These are phyloP conservation scores for Caerostris extrusa DNA, from an alignment of 1,140 invertebrate genomes.

Conservation along the genomic window DNA sequence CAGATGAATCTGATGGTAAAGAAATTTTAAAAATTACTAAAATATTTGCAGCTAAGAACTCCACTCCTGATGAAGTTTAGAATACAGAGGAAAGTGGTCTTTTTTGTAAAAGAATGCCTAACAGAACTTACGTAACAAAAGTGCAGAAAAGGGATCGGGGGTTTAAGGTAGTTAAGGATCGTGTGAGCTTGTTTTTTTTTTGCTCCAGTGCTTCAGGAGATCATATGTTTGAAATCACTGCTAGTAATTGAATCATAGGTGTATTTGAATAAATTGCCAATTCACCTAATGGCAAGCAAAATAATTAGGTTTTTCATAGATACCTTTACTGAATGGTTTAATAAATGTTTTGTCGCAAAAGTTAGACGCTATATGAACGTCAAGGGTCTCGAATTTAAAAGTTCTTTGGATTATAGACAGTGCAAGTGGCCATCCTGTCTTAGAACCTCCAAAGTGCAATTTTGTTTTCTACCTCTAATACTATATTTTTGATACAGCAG, in stretches of 20 bases:
- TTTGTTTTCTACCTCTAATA: constrained; percentile 78
- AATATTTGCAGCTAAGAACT: constrained; percentile 79
- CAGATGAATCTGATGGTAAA: no score
- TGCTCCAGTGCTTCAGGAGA: constrained; percentile 19
- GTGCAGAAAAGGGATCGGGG: constrained; percentile 81
- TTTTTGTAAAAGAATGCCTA: constrained; percentile 77
- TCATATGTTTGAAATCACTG: not conserved
- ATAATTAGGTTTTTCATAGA: not conserved
- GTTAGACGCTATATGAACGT: constrained; percentile 21
- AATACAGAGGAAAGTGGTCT: constrained; percentile 78
- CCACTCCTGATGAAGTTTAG: constrained; percentile 81
- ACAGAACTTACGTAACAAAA: constrained; percentile 79
- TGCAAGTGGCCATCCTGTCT: constrained; percentile 76
- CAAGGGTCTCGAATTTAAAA: not conserved
- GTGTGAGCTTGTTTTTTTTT: not conserved
- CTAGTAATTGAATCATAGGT: not conserved
- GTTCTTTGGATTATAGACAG: constrained; percentile 78
- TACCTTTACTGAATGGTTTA: constrained; percentile 19
- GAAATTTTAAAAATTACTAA: no score
- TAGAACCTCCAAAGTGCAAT: constrained; percentile 72
- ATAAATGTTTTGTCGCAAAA: constrained; percentile 6
- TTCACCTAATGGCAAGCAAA: constrained; percentile 39
- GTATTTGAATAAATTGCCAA: not conserved
- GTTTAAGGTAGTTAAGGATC: constrained; percentile 82
- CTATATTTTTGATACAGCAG: constrained; percentile 77